Evolutionary conservation across 1,140 invertebrate genomes (phyloP).

Genomic region (Adelges cooleyi): DNA sequence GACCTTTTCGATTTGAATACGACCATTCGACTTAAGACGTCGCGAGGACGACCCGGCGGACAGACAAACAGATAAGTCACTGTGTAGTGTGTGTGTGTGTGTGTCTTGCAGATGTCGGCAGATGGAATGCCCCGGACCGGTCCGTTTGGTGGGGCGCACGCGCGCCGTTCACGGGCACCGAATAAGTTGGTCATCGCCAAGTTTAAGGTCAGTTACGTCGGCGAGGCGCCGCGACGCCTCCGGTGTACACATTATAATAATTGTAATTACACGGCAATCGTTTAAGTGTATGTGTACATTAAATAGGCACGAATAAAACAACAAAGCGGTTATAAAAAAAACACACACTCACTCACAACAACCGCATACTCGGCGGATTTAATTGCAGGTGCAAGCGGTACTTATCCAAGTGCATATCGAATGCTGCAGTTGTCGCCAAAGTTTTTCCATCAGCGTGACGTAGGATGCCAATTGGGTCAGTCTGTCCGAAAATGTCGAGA

Average conservation of each 20-base stretch:
- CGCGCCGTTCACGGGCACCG: conserved; percentile 19
- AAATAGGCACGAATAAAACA: no score
- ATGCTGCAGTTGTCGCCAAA: no score
- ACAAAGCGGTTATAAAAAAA: no score
- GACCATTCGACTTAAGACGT: background rate
- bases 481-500: no score
- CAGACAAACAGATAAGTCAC: conserved; percentile 25
- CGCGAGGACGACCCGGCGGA: background rate
- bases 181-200: conserved; percentile 28
- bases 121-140: conserved; percentile 20
- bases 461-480: no score
- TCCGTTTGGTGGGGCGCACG: conserved; percentile 19
- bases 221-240: background rate
- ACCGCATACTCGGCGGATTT: no score
- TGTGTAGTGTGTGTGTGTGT: conserved; percentile 10
- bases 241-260: background rate
- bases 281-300: no score
- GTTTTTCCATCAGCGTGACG: no score
- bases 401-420: no score
- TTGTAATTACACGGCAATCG: no score
- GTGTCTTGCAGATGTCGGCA: background rate
- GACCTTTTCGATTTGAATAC: background rate
- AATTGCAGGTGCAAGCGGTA: no score
- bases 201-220: conserved; percentile 26
- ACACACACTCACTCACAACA: no score